phyloP scores from a whole-genome alignment of 1,140 invertebrate genomes.

The Procambarus virginalis region DNA sequence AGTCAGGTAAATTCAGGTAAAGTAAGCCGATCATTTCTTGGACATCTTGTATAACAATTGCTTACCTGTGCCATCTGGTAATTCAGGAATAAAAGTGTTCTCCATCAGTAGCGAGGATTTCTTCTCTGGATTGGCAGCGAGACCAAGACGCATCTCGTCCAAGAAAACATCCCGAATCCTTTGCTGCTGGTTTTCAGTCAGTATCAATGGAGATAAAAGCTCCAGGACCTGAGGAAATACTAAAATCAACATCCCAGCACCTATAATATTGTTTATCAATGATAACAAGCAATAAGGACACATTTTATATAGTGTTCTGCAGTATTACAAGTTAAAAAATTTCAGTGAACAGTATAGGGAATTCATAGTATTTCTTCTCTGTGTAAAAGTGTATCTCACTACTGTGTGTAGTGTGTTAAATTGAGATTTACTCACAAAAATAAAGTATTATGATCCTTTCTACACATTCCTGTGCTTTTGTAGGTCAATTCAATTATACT shows the following conservation, averaged over 20 bases:
- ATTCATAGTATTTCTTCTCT: too few species aligned
- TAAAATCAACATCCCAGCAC: background rate
- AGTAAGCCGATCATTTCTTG: too few species aligned
- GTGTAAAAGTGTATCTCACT: too few species aligned
- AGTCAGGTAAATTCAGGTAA: too few species aligned
- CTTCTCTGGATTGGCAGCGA: slow-evolving; percentile 34
- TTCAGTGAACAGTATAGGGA: too few species aligned
- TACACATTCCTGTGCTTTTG: too few species aligned
- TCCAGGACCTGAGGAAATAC: slow-evolving; percentile 8
- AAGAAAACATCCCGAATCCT: slow-evolving; percentile 32
- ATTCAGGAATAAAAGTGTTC: slow-evolving; percentile 58
- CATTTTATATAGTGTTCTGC: too few species aligned
- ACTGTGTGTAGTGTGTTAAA: too few species aligned
- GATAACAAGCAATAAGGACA: background rate
- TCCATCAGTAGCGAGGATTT: slow-evolving; percentile 52
- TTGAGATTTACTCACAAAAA: too few species aligned
- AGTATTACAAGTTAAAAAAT: too few species aligned
- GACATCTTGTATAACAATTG: background rate
- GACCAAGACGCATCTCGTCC: slow-evolving; percentile 50
- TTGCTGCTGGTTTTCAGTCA: slow-evolving; percentile 29
- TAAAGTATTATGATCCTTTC: too few species aligned
- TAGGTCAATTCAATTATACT: too few species aligned
- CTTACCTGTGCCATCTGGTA: slow-evolving; percentile 53
- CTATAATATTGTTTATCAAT: background rate
- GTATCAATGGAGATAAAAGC: slow-evolving; percentile 7